A percentile compares a stretch with the other conserved stretches of the same genome.
These are phyloP conservation scores for Hylaeus volcanicus DNA, from an alignment of 1,140 invertebrate species.

Conservation along the genomic window DNA sequence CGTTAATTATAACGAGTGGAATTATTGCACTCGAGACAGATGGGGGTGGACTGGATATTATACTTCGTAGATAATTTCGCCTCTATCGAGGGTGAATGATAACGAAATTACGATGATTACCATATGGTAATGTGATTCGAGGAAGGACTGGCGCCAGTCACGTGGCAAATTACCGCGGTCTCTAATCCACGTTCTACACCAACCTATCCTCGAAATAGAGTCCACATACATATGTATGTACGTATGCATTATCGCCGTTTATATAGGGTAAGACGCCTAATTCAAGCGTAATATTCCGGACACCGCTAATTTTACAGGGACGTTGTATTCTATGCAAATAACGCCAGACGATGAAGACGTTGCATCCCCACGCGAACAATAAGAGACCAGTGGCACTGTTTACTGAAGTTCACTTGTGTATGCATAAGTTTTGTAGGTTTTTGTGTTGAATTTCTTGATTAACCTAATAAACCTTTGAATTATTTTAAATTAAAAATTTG, in stretches of 20 bases:
- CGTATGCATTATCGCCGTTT: background rate
- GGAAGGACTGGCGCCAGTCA: conserved; percentile 67
- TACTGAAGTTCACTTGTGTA: background rate
- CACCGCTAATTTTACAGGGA: background rate
- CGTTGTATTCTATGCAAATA: background rate
- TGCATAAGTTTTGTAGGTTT: too few species aligned
- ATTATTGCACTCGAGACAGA: background rate
- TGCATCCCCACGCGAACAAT: background rate
- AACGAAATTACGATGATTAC: conserved; percentile 66
- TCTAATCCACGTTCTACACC: conserved; percentile 45
- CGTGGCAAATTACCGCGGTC: conserved; percentile 67
- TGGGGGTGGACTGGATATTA: conserved; percentile 24
- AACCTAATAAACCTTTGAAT: too few species aligned
- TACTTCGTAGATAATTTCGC: conserved; percentile 33
- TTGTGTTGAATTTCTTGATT: too few species aligned
- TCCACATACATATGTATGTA: conserved; percentile 16
- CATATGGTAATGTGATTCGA: conserved; percentile 69
- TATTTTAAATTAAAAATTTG: too few species aligned
- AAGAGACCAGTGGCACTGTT: background rate
- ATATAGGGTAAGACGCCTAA: background rate
- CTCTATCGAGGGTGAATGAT: conserved; percentile 47
- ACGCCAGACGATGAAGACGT: background rate
- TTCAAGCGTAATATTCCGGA: background rate
- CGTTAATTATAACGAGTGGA: background rate
- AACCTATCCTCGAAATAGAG: conserved; percentile 8